Conservation (phyloP, 2,113 vertebrate species). For the Eolophus roseicapilla region DNA sequence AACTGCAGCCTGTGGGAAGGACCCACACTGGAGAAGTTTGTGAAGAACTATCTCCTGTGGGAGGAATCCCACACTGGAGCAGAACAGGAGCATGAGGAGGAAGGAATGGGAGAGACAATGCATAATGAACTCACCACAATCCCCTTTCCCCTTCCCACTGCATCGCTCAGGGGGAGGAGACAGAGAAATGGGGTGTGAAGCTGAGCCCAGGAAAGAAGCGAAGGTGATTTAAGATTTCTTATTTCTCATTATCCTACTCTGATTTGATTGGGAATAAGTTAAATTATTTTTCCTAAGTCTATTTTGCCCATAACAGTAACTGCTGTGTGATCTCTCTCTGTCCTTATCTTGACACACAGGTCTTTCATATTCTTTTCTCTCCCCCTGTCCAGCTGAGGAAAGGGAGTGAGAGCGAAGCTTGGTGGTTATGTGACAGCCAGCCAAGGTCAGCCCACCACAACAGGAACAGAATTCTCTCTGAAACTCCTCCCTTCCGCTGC, state of each 20-base stretch:
- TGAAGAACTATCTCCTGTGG: too few species aligned
- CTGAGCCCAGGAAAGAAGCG: not conserved
- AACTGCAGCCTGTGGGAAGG: too few species aligned
- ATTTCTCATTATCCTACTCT: not conserved
- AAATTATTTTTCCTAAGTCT: not conserved
- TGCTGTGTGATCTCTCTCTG: not conserved
- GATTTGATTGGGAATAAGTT: not conserved
- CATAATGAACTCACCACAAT: not conserved
- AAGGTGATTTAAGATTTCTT: not conserved
- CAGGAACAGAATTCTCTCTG: not conserved
- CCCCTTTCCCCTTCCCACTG: not conserved
- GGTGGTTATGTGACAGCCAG: not conserved
- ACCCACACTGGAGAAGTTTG: too few species aligned
- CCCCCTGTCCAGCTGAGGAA: not conserved
- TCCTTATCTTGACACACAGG: fast-evolving
- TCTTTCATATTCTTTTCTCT: not conserved
- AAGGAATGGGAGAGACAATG: not conserved
- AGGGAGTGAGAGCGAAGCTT: not conserved
- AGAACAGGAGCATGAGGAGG: not conserved
- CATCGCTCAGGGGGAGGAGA: not conserved
- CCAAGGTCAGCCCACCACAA: not conserved
- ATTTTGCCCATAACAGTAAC: not conserved
- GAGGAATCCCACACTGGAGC: too few species aligned
- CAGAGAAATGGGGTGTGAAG: not conserved
- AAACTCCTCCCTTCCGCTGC: not conserved